Conservation (phyloP, 2,113 vertebrate genomes). For the Rhineura floridana region DNA sequence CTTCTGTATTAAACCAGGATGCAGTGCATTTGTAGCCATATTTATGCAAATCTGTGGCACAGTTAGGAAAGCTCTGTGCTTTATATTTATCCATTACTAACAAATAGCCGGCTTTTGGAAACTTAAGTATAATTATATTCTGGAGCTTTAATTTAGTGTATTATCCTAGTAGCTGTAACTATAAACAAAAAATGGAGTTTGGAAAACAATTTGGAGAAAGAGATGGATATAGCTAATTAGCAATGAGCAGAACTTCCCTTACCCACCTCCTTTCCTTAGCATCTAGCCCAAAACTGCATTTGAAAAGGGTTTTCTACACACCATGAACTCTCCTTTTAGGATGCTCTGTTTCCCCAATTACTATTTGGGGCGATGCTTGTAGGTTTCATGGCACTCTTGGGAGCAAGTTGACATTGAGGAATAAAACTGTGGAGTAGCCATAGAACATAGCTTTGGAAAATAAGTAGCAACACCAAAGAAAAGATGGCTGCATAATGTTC, state of each 20-base stretch:
- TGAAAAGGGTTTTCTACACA: conserved; percentile 33
- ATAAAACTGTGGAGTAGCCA: conserved; percentile 32
- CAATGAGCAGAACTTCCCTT: conserved; percentile 64
- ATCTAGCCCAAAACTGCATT: conserved; percentile 58
- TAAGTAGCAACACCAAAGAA: conserved; percentile 11
- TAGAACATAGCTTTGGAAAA: conserved; percentile 53
- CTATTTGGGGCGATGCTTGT: conserved; percentile 57
- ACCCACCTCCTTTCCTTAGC: conserved; percentile 53
- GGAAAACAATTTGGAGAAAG: conserved; percentile 41
- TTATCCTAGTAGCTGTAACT: conserved; percentile 64
- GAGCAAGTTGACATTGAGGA: conserved; percentile 29
- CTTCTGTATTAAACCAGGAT: conserved; percentile 53
- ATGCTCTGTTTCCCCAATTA: conserved; percentile 61
- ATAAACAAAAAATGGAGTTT: conserved; percentile 67
- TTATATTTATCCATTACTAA: conserved; percentile 73
- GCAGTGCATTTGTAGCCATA: conserved; percentile 56
- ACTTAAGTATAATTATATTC: conserved; percentile 78
- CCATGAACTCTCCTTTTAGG: conserved; percentile 60
- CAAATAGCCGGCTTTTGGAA: conserved; percentile 72
- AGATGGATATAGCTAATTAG: conserved; percentile 58
- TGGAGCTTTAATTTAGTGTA: conserved; percentile 69
- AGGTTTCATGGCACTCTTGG: conserved; percentile 59
- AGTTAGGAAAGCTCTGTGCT: conserved; percentile 64
- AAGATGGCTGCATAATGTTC: conserved; percentile 40
- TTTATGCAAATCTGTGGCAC: conserved; percentile 73